phyloP scores from a whole-genome alignment of 2,888 invertebrate species.

The Blera fallax region DNA sequence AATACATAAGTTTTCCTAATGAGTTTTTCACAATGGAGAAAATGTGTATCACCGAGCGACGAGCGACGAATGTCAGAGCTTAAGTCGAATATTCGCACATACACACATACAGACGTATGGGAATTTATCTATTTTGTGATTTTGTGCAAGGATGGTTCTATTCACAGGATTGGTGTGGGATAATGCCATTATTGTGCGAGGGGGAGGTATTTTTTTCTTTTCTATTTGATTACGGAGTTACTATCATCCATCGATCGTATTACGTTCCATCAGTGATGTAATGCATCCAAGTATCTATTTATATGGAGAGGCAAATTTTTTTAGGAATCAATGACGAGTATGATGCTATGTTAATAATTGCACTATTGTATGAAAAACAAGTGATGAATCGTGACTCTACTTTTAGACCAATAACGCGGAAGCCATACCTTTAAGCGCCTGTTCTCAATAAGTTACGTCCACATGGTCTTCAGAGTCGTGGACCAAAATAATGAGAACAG shows the following conservation, averaged over 20 bases:
- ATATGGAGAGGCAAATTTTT: neutral
- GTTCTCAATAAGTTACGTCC: too few relatives aligned
- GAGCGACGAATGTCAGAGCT: constrained; percentile 23
- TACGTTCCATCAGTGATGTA: constrained; percentile 16
- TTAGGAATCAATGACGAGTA: neutral
- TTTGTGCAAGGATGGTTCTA: neutral
- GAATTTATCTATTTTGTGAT: constrained; percentile 13
- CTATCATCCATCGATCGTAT: neutral
- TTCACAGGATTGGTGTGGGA: constrained; percentile 12
- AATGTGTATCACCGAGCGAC: constrained; percentile 14
- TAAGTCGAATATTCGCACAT: neutral
- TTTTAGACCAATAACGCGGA: too few relatives aligned
- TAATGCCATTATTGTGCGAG: constrained; percentile 4
- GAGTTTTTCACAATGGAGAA: constrained; percentile 61
- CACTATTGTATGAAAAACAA: too few relatives aligned
- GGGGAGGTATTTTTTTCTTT: neutral
- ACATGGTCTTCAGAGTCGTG: too few relatives aligned
- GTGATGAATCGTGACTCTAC: too few relatives aligned
- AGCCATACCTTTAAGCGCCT: too few relatives aligned
- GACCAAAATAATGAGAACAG: too few relatives aligned
- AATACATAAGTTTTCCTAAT: constrained; percentile 69
- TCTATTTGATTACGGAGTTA: neutral
- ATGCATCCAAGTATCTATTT: neutral
- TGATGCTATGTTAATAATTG: too few relatives aligned
- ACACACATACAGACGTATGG: too few relatives aligned